A percentile compares a stretch with the other conserved stretches of the same genome.
phyloP scores from a whole-genome alignment of 2,888 invertebrate genomes.

The Sicus ferrugineus region DNA sequence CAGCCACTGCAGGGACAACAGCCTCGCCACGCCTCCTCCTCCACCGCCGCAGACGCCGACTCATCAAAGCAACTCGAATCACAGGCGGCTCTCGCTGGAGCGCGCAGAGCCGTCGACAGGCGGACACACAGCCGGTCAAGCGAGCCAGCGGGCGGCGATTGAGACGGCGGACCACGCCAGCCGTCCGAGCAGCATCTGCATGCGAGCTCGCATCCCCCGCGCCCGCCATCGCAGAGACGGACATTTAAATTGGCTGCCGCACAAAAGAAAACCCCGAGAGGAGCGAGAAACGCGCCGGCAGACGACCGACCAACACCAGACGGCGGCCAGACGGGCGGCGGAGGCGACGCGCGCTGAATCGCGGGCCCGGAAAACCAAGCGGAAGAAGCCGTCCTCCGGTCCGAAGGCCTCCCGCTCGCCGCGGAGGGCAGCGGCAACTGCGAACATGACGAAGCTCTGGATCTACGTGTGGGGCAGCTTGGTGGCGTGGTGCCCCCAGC shows the following conservation, averaged over 20 bases:
- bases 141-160: neutral
- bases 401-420: neutral
- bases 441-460: conserved; percentile 49
- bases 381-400: conserved; percentile 7
- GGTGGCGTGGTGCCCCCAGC: conserved; percentile 55
- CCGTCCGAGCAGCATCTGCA: neutral
- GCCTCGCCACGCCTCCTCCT: neutral
- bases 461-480: conserved; percentile 52
- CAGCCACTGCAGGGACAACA: neutral
- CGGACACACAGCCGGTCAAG: neutral
- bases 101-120: neutral
- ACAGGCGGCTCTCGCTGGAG: neutral
- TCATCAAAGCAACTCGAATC: no score
- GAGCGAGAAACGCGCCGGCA: neutral
- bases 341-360: conserved; percentile 5
- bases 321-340: neutral
- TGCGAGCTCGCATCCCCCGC: neutral
- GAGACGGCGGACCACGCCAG: neutral
- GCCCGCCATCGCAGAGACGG: neutral
- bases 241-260: conserved; percentile 21
- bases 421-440: conserved; percentile 9
- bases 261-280: no score
- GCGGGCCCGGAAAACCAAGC: neutral
- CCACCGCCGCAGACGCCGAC: neutral
- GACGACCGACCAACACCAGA: neutral